phyloP scores from a whole-genome alignment of 2,113 vertebrate genomes.

The Columba janthina region DNA sequence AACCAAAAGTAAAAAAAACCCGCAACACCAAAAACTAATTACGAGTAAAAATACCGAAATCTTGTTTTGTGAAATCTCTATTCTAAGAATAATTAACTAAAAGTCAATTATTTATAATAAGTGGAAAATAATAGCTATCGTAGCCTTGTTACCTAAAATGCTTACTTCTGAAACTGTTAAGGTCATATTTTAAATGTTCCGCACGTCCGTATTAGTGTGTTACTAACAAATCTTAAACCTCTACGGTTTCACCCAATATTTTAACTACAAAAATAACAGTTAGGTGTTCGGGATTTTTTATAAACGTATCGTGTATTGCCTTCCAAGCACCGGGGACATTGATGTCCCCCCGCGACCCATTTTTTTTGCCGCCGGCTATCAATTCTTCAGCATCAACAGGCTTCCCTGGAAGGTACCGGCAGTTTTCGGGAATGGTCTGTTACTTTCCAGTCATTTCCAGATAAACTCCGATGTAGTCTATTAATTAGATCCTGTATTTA shows the following conservation, averaged over 20 bases:
- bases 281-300: neutral
- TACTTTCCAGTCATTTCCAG: neutral
- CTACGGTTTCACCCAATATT: neutral
- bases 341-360: rapidly evolving
- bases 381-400: neutral
- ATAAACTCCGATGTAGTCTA: neutral
- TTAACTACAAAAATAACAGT: neutral
- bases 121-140: neutral
- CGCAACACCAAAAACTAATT: too few species aligned
- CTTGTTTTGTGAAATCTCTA: neutral
- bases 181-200: neutral
- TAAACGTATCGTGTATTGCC: neutral
- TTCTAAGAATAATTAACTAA: neutral
- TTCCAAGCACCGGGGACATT: neutral
- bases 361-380: rapidly evolving
- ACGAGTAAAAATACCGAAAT: neutral
- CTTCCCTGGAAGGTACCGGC: neutral
- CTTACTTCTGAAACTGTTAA: neutral
- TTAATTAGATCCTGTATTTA: neutral
- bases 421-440: neutral
- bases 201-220: rapidly evolving
- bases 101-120: neutral
- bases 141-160: neutral
- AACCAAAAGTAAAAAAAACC: neutral
- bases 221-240: neutral